phyloP scores from a whole-genome alignment of 2,888 invertebrate genomes.

The Eupithecia dodoneata region DNA sequence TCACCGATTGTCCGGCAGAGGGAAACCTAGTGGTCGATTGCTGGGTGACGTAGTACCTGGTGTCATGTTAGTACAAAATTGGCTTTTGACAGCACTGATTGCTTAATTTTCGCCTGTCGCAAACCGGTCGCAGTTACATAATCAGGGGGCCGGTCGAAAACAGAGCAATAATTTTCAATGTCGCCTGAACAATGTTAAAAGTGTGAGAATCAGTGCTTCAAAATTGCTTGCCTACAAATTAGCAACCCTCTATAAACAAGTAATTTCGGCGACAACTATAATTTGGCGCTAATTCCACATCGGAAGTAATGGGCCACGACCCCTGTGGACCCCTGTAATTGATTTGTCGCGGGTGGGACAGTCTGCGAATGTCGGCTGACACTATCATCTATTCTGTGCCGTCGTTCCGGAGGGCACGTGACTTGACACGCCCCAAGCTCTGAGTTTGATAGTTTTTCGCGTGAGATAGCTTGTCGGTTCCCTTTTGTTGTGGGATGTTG shows the following conservation, averaged over 20 bases:
- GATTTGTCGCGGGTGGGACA: constrained; percentile 8
- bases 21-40: too few species aligned
- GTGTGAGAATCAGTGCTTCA: constrained; percentile 1
- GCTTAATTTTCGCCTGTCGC: too few species aligned
- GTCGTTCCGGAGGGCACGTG: constrained; percentile 51
- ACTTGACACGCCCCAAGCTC: constrained; percentile 55
- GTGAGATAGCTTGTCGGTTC: constrained; percentile 63
- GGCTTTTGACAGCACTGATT: too few species aligned
- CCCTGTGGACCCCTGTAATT: constrained; percentile 1
- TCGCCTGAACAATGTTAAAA: not conserved
- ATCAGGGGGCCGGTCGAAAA: too few species aligned
- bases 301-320: constrained; percentile 58
- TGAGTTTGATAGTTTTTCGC: constrained; percentile 63
- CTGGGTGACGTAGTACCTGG: too few species aligned
- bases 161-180: not conserved
- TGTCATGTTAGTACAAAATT: too few species aligned
- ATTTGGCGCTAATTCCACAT: constrained; percentile 77
- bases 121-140: too few species aligned
- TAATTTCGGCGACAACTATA: constrained; percentile 69
- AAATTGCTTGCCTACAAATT: constrained; percentile 64
- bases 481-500: constrained; percentile 46
- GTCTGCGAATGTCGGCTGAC: not conserved
- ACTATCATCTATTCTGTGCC: not conserved
- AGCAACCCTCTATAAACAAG: constrained; percentile 72
- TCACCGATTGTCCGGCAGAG: too few species aligned